Percentiles rank a stretch among this genome's conserved stretches.
phyloP scores from a whole-genome alignment of 2,888 invertebrate species.

The Syrphus vitripennis region DNA sequence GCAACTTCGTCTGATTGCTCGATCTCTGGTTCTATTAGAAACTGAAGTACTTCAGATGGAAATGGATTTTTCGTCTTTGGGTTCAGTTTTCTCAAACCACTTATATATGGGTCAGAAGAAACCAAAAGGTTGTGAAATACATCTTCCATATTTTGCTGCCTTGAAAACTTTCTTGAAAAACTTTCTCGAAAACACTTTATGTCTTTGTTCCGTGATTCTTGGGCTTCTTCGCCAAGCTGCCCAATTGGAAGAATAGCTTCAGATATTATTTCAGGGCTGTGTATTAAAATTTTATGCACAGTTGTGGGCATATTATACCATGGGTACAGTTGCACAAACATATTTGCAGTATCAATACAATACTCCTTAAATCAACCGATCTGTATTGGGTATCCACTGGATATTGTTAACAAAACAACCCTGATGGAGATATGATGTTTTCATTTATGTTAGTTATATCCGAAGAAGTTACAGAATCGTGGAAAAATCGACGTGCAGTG shows the following conservation, averaged over 20 bases:
- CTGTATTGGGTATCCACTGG: too few relatives aligned
- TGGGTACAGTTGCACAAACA: too few relatives aligned
- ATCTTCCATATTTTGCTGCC: conserved; percentile 9
- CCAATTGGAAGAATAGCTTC: conserved; percentile 22
- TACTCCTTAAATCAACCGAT: too few relatives aligned
- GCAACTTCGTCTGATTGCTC: neutral
- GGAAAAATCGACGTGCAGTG: conserved; percentile 8
- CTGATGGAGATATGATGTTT: neutral
- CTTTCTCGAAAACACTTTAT: conserved; percentile 27
- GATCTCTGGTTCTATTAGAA: conserved; percentile 7
- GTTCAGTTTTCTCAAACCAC: conserved; percentile 3
- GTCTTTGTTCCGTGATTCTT: conserved; percentile 44
- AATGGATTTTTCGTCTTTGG: neutral
- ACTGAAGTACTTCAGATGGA: neutral
- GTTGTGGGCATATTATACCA: neutral
- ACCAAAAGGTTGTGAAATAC: neutral
- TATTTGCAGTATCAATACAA: too few relatives aligned
- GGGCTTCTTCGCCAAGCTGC: conserved; percentile 29
- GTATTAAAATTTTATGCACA: conserved; percentile 32
- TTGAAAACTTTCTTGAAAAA: neutral
- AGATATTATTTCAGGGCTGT: conserved; percentile 21
- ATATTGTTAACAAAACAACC: too few relatives aligned
- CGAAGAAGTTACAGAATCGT: neutral
- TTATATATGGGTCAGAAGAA: neutral
- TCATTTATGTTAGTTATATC: neutral